Conservation (phyloP, 2,113 vertebrate species). For the Fregetta grallaria region DNA sequence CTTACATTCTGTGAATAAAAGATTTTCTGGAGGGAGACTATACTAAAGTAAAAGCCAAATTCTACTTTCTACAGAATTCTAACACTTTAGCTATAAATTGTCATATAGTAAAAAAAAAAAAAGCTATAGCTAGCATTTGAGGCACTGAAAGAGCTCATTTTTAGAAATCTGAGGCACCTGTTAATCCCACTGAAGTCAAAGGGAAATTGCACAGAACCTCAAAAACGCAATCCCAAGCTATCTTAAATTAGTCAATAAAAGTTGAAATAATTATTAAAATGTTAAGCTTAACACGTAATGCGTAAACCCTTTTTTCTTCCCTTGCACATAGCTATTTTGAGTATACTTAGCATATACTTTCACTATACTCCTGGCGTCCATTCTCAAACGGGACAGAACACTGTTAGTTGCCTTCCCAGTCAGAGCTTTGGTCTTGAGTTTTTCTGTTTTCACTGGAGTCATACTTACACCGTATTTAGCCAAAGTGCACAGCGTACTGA, state of each 20-base stretch:
- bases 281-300: neutral
- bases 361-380: neutral
- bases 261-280: neutral
- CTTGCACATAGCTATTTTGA: neutral
- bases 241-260: neutral
- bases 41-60: neutral
- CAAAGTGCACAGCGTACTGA: neutral
- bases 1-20: neutral
- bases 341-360: neutral
- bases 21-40: neutral
- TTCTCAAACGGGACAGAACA: neutral
- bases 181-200: neutral
- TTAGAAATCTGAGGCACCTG: neutral
- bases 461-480: neutral
- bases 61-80: neutral
- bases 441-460: neutral
- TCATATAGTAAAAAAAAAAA: neutral
- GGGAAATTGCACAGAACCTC: neutral
- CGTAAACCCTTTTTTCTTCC: neutral
- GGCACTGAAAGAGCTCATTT: neutral
- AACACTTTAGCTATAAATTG: neutral
- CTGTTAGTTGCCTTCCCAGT: neutral
- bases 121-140: neutral
- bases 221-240: neutral
- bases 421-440: neutral